phyloP scores from a whole-genome alignment of 2,888 invertebrate genomes.

The Leptodirus hochenwartii region DNA sequence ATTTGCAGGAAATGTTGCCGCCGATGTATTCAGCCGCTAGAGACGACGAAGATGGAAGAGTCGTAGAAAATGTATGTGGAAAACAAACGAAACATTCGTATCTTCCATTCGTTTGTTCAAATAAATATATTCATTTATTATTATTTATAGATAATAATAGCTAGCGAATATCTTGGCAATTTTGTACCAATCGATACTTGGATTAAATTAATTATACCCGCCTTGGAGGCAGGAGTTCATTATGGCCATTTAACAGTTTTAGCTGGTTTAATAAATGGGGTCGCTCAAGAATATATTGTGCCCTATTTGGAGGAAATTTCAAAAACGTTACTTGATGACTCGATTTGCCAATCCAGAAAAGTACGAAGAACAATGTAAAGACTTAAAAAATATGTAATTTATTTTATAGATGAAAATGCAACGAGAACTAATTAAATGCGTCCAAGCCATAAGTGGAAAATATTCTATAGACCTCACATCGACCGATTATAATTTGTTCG shows the following conservation, averaged over 20 bases:
- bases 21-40: slow-evolving; percentile 33
- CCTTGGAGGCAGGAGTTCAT: slow-evolving; percentile 34
- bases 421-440: slow-evolving; percentile 34
- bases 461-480: slow-evolving; percentile 19
- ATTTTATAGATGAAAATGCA: slow-evolving; percentile 36
- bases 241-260: slow-evolving; percentile 39
- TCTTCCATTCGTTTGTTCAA: neutral
- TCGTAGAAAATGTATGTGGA: slow-evolving; percentile 34
- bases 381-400: slow-evolving; percentile 3
- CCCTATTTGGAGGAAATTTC: slow-evolving; percentile 36
- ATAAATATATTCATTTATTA: neutral
- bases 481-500: slow-evolving; percentile 21
- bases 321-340: slow-evolving; percentile 35
- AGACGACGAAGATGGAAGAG: slow-evolving; percentile 46
- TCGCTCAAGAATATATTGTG: slow-evolving; percentile 28
- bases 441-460: slow-evolving; percentile 32
- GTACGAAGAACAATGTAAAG: slow-evolving; percentile 23
- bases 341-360: slow-evolving; percentile 41
- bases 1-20: slow-evolving; percentile 35
- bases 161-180: slow-evolving; percentile 55
- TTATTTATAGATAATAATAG: slow-evolving; percentile 36
- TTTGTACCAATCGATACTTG: slow-evolving; percentile 53
- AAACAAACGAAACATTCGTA: neutral
- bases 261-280: slow-evolving; percentile 40
- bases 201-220: slow-evolving; percentile 46